These are phyloP conservation scores for Ispidina picta DNA, from an alignment of 2,797 vertebrate species.

Conservation along the genomic window DNA sequence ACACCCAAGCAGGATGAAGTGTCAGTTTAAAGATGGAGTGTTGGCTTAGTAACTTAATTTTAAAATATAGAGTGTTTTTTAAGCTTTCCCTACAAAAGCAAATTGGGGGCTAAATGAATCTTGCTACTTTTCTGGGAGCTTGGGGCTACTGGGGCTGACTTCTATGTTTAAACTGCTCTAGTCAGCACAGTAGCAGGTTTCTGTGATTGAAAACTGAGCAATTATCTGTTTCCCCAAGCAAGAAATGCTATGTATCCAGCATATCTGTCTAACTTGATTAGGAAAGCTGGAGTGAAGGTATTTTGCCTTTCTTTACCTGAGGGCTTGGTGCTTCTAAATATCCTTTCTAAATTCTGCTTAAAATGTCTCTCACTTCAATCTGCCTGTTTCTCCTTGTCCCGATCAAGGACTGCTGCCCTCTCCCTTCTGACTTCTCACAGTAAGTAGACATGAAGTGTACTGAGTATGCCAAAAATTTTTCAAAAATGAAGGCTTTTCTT, in stretches of 20 bases:
- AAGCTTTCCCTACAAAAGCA: conserved; percentile 35
- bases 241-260: conserved; percentile 1
- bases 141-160: background rate
- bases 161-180: conserved; percentile 37
- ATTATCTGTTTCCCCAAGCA: conserved; percentile 41
- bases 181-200: conserved; percentile 24
- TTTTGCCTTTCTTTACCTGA: background rate
- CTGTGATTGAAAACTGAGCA: background rate
- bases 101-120: background rate
- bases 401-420: background rate
- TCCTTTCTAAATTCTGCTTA: background rate
- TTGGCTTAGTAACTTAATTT: conserved; percentile 55
- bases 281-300: background rate
- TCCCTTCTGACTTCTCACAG: background rate
- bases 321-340: background rate
- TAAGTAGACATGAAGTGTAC: background rate
- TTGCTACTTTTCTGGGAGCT: conserved; percentile 14
- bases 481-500: background rate
- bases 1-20: conserved; percentile 15
- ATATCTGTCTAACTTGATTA: conserved; percentile 41
- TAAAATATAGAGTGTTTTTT: conserved; percentile 17
- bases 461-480: background rate
- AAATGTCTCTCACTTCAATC: background rate
- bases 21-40: conserved; percentile 19
- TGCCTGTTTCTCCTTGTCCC: background rate